Evolutionary conservation across 2,888 invertebrate genomes (phyloP).

Genomic region (Cosmorhoe ocellata): DNA sequence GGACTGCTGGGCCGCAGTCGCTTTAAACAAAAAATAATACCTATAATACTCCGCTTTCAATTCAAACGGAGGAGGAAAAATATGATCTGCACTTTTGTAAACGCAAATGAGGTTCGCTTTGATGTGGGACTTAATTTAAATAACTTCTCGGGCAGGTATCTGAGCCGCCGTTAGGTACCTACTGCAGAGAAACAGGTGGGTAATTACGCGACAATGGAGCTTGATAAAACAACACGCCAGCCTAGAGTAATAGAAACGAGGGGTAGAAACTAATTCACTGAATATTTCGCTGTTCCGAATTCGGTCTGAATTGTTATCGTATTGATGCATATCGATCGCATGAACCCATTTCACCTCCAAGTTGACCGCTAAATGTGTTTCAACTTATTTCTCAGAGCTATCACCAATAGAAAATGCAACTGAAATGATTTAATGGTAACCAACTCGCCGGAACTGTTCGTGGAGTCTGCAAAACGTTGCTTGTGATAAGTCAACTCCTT

Average conservation of each 20-base stretch:
- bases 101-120: slow-evolving; percentile 77
- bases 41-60: slow-evolving; percentile 74
- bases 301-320: slow-evolving; percentile 38
- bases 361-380: slow-evolving; percentile 38
- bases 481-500: slow-evolving; percentile 41
- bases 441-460: slow-evolving; percentile 35
- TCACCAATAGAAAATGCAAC: slow-evolving; percentile 35
- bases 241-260: slow-evolving; percentile 13
- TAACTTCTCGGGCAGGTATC: slow-evolving; percentile 53
- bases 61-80: slow-evolving; percentile 73
- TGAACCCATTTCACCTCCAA: slow-evolving; percentile 38
- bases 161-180: slow-evolving; percentile 41
- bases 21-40: slow-evolving; percentile 71
- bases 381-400: slow-evolving; percentile 36
- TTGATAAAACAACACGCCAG: slow-evolving; percentile 33
- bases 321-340: slow-evolving; percentile 36
- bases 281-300: slow-evolving; percentile 22
- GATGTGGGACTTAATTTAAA: slow-evolving; percentile 70
- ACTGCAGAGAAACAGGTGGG: slow-evolving; percentile 42
- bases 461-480: slow-evolving; percentile 38
- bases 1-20: slow-evolving; percentile 41
- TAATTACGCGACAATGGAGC: slow-evolving; percentile 45
- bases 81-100: slow-evolving; percentile 78
- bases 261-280: slow-evolving; percentile 28
- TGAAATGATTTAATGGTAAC: slow-evolving; percentile 43